Evolutionary conservation across 2,113 vertebrate species (phyloP).

Genomic region (Uropsilus gracilis): DNA sequence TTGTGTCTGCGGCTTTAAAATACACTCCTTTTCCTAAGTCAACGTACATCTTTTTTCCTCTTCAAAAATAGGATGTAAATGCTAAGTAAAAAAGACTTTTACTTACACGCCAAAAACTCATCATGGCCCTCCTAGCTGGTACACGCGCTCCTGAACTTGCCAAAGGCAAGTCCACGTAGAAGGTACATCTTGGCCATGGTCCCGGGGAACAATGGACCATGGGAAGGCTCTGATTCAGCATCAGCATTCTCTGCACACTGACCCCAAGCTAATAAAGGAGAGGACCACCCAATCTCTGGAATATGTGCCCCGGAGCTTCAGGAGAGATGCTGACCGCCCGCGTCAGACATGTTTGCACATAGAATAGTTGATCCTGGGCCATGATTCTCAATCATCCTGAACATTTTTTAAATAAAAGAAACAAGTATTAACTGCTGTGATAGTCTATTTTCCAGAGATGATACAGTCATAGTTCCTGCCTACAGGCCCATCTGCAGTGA

Average conservation of each 20-base stretch:
- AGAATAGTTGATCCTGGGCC: background rate
- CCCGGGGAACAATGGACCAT: rapidly evolving
- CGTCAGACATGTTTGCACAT: background rate
- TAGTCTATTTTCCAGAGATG: background rate
- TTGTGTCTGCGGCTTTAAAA: slow-evolving; percentile 42
- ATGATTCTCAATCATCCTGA: background rate
- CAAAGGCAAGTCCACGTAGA: background rate
- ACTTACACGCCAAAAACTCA: background rate
- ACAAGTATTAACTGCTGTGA: background rate
- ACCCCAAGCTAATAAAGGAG: background rate
- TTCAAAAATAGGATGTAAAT: slow-evolving; percentile 60
- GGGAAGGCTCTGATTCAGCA: background rate
- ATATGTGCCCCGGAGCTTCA: background rate
- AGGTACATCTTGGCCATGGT: background rate
- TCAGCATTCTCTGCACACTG: background rate
- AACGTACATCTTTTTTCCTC: slow-evolving; percentile 8
- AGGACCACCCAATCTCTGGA: background rate
- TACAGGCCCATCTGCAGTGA: background rate
- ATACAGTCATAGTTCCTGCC: background rate
- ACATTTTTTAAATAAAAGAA: background rate
- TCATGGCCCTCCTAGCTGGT: background rate
- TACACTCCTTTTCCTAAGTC: slow-evolving; percentile 46
- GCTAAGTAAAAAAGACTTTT: slow-evolving; percentile 33
- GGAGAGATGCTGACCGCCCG: background rate
- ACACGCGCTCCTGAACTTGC: background rate